Conservation (phyloP, 2,888 invertebrate genomes). For the Spodoptera littoralis region DNA sequence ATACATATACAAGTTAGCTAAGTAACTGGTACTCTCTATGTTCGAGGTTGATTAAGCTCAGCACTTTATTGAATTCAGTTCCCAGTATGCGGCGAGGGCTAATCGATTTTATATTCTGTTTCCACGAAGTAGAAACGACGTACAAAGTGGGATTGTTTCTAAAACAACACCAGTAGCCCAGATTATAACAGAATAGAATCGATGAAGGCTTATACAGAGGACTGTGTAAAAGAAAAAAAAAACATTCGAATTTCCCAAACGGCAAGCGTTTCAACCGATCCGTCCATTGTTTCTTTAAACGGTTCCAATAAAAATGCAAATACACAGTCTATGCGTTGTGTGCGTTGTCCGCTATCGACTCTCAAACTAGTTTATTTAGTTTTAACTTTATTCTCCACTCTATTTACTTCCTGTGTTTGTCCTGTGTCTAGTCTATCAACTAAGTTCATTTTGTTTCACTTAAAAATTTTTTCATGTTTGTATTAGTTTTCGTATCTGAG, state of each 20-base stretch:
- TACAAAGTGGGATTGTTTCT: slow-evolving; percentile 15
- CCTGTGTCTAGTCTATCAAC: slow-evolving; percentile 25
- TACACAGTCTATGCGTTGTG: slow-evolving; percentile 66
- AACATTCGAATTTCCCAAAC: slow-evolving; percentile 60
- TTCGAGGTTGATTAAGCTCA: slow-evolving; percentile 1
- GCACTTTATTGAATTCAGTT: neutral
- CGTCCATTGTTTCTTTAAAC: slow-evolving; percentile 82
- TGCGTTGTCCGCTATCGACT: slow-evolving; percentile 70
- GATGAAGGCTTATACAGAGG: slow-evolving; percentile 40
- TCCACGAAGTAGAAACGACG: slow-evolving; percentile 1
- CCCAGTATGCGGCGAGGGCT: neutral
- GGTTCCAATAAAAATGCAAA: slow-evolving; percentile 86
- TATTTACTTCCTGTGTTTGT: slow-evolving; percentile 56
- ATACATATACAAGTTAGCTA: neutral
- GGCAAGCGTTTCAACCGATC: slow-evolving; percentile 65
- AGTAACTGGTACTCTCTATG: neutral
- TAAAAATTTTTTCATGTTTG: no score
- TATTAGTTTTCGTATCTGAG: no score
- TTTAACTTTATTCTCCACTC: slow-evolving; percentile 63
- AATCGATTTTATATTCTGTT: slow-evolving; percentile 5
- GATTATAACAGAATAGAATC: slow-evolving; percentile 47
- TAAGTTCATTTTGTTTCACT: slow-evolving; percentile 22
- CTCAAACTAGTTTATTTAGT: slow-evolving; percentile 80
- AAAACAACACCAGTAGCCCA: slow-evolving; percentile 19
- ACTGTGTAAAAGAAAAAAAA: slow-evolving; percentile 34